These are phyloP conservation scores for Eupithecia vulgata DNA, from an alignment of 2,888 invertebrate species.

Conservation along the genomic window DNA sequence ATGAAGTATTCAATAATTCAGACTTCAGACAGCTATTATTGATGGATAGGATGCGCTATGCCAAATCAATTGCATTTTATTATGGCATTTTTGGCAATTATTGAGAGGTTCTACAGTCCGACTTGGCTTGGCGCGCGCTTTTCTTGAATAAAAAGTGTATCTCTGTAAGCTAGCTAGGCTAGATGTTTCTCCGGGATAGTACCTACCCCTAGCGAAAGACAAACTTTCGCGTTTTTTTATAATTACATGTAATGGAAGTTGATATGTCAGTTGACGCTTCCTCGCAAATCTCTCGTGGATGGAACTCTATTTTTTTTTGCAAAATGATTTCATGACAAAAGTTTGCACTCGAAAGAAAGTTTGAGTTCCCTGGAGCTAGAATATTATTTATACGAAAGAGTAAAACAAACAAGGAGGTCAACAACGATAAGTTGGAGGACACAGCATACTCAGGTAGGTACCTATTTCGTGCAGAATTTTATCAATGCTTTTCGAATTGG, in stretches of 20 bases:
- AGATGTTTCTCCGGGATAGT: too few relatives aligned
- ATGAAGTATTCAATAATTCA: not conserved
- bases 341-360: not conserved
- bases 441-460: too few relatives aligned
- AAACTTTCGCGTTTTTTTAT: not conserved
- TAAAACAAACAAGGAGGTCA: slow-evolving; percentile 1
- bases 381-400: not conserved
- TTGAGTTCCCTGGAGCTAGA: not conserved
- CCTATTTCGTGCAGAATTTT: not conserved
- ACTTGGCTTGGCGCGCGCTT: too few relatives aligned
- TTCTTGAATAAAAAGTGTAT: too few relatives aligned
- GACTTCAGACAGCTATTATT: too few relatives aligned
- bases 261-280: not conserved
- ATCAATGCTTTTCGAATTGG: slow-evolving; percentile 7
- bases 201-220: not conserved
- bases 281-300: not conserved
- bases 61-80: too few relatives aligned
- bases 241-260: not conserved
- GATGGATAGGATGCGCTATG: too few relatives aligned
- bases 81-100: too few relatives aligned
- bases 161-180: too few relatives aligned
- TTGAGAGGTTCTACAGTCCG: too few relatives aligned
- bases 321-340: not conserved
- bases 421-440: not conserved
- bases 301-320: not conserved